Base-by-base conservation (phyloP, 35 echinoderm and acorn worm genomes). In the Holothuria glaberrima region DNA sequence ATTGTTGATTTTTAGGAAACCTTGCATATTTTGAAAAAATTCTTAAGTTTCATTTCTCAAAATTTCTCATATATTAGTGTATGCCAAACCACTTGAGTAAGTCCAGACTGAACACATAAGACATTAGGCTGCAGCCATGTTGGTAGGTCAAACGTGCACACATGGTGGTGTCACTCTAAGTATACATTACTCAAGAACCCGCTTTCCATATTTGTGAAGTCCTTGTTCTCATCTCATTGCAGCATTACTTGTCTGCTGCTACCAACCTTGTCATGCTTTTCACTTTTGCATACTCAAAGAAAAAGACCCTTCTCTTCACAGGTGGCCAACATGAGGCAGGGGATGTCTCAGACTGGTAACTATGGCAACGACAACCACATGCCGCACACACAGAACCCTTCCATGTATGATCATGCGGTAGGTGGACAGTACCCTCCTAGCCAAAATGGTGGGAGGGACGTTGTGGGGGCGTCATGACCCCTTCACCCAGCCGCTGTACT, bases 241-340 rank as follows among this genome's bases (percentile, higher is more conserved):
- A 54, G 50, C 50, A 22, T 48, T 57, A 58, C 56, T 71, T 59
- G 88, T 44, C 24, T 48, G 63, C 24, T 92, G 27, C 58, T 28
- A 80, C 30, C 65, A 60, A 48, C 22, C 21, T 27, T 59, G 4
- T 52, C 74, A n/a, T 27, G 54, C 46, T 75, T 57, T 44, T 75
- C 27, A 60, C 19, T 78, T 19, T 77, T 14, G 36, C 33, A 32
- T 18, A 48, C n/a, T 58, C 60, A 75, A 35, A 10, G 33, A 64
- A 26, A 59, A 62, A 26, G 21, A 48, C 64, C 35, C 60, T 71
- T 71, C 71, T 86, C 21, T 52, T 44, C 27, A n/a, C 76, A 98
- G 96, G 96, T 98, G 38, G 90, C 93, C 59, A 90, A 91, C 50
- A 91, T 98, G 66, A 86, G 96, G 88, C 96, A 98, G 78, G 96